Base-by-base conservation (phyloP, 2,888 invertebrate species). In the Acrocyrtus sp. region DNA sequence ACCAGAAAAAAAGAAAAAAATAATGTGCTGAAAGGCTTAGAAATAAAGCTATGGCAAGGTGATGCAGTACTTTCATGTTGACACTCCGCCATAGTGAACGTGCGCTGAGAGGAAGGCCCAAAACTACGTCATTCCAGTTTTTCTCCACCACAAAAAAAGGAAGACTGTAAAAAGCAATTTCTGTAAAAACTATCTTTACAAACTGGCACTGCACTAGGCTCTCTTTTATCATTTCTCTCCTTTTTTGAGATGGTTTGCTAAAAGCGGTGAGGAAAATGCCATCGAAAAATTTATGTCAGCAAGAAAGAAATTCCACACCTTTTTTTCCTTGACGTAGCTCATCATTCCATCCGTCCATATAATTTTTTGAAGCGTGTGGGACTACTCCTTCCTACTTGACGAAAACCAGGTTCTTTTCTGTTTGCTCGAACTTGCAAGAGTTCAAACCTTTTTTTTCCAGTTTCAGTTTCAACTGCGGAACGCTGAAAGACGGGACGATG, bases 401-500 rank as follows among this genome's bases (percentile, higher is more conserved):
- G 12, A 34, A 34, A 34, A 34, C 6, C 34, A 34, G 34, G 34
- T 34, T n/a, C n/a, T n/a, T n/a, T n/a, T n/a, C 39, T n/a, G n/a
- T n/a, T 17, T 45, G 15, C 45, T 5, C 17, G n/a, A n/a, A 45
- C 5, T 4, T n/a, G 50, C 17, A 34, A 34, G 12, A 34, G 34
- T 34, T 34, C 34, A 34, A 34, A 34, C 34, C 6, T 47, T n/a
- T 34, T 27, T 26, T 50, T 51, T 41, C 22, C 45, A 5, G 34
- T 34, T 34, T 34, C 34, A 34, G 34, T 34, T 34, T 34, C 34
- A 34, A 34, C 5, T 45, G 5, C 45, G 17, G 17, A 45, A 50
- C 43, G 50, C 34, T 21, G 45, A 45, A 48, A 63, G 54, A 24
- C n/a, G n/a, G n/a, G 6, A 34, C 12, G 47, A 56, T 56, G 65